Percentiles rank a stretch among this genome's conserved stretches.
phyloP scores from a whole-genome alignment of 2,113 vertebrate genomes.

The Saccopteryx leptura region DNA sequence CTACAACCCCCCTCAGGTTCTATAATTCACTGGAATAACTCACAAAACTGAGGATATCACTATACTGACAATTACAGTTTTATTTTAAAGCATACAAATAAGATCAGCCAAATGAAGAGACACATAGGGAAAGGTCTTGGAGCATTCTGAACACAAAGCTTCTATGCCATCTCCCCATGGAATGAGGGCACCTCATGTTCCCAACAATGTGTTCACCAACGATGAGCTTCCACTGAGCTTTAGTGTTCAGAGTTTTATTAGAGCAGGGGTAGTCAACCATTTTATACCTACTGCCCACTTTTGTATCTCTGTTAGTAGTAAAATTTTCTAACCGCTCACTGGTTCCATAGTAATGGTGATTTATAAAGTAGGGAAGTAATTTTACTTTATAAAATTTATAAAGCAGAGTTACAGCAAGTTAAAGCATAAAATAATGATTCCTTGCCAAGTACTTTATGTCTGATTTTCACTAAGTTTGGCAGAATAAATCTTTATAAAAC shows the following conservation, averaged over 20 bases:
- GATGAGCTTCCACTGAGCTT: neutral
- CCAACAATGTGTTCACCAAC: neutral
- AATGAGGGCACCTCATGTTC: neutral
- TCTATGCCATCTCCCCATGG: neutral
- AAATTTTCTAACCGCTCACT: too few species aligned
- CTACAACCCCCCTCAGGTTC: neutral
- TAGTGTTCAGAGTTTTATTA: neutral
- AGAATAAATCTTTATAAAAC: too few species aligned
- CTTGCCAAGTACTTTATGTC: too few species aligned
- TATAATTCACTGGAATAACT: neutral
- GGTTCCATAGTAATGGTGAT: too few species aligned
- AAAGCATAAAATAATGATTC: too few species aligned
- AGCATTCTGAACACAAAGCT: neutral
- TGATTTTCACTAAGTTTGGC: too few species aligned
- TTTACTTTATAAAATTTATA: too few species aligned
- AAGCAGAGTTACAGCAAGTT: too few species aligned
- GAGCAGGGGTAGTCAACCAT: too few species aligned
- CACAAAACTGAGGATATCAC: neutral
- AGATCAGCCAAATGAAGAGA: constrained; percentile 2
- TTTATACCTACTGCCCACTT: too few species aligned
- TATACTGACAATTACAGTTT: constrained; percentile 8
- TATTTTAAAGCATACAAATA: neutral
- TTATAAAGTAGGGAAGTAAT: too few species aligned
- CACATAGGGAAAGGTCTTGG: neutral
- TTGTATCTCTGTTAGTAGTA: too few species aligned